Percentiles rank a stretch among this genome's conserved stretches.
Conservation (phyloP, 2,888 invertebrate species). For the Melipona beecheii region DNA sequence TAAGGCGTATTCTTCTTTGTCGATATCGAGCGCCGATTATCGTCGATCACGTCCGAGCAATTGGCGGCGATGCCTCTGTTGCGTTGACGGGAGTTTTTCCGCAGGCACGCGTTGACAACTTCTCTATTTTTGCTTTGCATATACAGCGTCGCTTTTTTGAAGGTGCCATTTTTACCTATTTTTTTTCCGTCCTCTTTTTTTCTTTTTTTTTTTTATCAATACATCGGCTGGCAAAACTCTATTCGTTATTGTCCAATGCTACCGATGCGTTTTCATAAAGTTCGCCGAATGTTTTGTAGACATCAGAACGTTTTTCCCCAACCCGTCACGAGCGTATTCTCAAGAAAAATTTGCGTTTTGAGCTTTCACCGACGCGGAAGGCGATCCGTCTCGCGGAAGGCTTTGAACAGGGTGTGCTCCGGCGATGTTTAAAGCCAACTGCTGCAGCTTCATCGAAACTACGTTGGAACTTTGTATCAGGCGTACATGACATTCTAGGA, state of each 20-base stretch:
- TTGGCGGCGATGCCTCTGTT: constrained; percentile 13
- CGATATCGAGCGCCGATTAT: background rate
- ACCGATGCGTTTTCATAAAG: constrained; percentile 31
- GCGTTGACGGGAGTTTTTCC: constrained; percentile 3
- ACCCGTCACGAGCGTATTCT: background rate
- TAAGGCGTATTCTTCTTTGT: constrained; percentile 33
- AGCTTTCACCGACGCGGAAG: background rate
- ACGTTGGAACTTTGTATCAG: too few relatives aligned
- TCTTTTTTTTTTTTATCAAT: background rate
- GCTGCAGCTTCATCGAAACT: constrained; percentile 18
- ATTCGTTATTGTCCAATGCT: constrained; percentile 25
- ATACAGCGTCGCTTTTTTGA: background rate
- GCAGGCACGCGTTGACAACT: constrained; percentile 3
- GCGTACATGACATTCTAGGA: too few relatives aligned
- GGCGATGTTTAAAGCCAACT: constrained; percentile 11
- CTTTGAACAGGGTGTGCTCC: background rate
- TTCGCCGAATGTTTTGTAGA: constrained; percentile 32
- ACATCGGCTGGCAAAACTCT: constrained; percentile 6
- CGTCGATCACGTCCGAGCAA: constrained; percentile 22
- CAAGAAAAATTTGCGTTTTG: constrained; percentile 23
- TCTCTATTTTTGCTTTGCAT: background rate
- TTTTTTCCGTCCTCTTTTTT: background rate
- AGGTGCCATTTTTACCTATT: too few relatives aligned
- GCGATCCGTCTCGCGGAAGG: background rate
- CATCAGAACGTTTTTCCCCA: constrained; percentile 30